These are phyloP conservation scores for Toxotes jaculatrix DNA, from an alignment of 2,113 vertebrate genomes.

Conservation along the genomic window DNA sequence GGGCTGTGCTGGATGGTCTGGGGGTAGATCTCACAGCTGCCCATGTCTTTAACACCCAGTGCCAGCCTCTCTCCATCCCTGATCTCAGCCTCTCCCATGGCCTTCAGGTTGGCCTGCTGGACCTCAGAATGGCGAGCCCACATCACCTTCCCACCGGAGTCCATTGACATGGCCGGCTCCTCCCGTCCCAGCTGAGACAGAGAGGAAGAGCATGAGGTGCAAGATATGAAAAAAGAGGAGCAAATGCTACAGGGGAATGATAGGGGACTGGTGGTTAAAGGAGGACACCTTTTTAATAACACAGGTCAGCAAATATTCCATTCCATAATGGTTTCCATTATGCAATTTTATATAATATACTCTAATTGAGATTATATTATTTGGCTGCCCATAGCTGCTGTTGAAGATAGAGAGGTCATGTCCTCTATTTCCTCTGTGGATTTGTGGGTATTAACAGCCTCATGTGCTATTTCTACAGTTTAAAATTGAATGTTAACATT, in stretches of 20 bases:
- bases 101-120: conserved; percentile 95
- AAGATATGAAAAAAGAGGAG: not conserved
- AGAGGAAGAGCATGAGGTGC: not conserved
- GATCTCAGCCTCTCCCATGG: conserved; percentile 94
- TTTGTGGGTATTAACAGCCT: conserved; percentile 9
- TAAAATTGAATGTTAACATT: conserved; percentile 19
- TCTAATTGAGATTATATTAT: not conserved
- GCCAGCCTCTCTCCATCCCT: conserved; percentile 93
- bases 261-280: not conserved
- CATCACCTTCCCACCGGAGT: conserved; percentile 95
- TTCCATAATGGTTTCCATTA: not conserved
- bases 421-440: conserved; percentile 19
- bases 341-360: not conserved
- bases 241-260: not conserved
- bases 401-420: not conserved
- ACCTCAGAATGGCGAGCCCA: conserved; percentile 96
- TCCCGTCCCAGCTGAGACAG: conserved; percentile 90
- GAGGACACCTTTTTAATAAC: not conserved
- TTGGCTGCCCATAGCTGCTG: not conserved
- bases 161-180: conserved; percentile 97
- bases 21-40: conserved; percentile 96
- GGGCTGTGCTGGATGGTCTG: conserved; percentile 97
- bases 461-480: not conserved
- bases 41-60: conserved; percentile 95
- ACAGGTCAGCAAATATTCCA: not conserved